Base-by-base conservation (phyloP, 2,888 invertebrate genomes). In the Pseudoips prasinana region DNA sequence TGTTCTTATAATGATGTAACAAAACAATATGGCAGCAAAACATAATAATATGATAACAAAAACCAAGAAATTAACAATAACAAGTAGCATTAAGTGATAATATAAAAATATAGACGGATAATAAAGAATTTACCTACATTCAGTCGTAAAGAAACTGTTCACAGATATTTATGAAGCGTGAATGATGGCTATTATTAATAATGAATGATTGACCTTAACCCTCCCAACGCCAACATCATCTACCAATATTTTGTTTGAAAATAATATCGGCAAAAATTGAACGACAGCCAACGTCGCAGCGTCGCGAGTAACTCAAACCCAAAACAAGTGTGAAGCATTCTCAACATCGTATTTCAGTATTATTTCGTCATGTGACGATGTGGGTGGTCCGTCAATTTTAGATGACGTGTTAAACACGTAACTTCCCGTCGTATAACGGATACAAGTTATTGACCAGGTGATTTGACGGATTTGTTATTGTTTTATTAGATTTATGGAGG, bases 321-420 rank as follows among this genome's bases (percentile, higher is more conserved):
- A n/a, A 24, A 7, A 14, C 31, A 2, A 57, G 57, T 71, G 67
- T 62, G 39, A 38, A 66, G 10, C 28, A 36, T 17, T 46, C 62
- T 53, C 73, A 36, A 75, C 17, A 32, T 9, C 46, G 38, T 56
- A 47, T 38, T 1, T 18, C 22, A 14, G 5, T 14, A 14, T n/a
- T n/a, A 20, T 3, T n/a, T 40, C 56, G 63, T 75, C 78, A 80
- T 76, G 77, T 79, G 81, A 80, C 78, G 72, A 71, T 44, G 76
- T 76, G 75, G 76, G 77, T 57, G 73, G 63, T 58, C 48, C 47
- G 39, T 7, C 39, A 40, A 44, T 36, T 42, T 46, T 43, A 48
- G 39, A 18, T 60, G 58, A 60, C 58, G 62, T 54, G 29, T 24
- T 1, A 10, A 14, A 10, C 4, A 44, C 52, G 58, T 37, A 42